phyloP scores from a whole-genome alignment of 2,888 invertebrate genomes.

The Aphidius colemani region DNA sequence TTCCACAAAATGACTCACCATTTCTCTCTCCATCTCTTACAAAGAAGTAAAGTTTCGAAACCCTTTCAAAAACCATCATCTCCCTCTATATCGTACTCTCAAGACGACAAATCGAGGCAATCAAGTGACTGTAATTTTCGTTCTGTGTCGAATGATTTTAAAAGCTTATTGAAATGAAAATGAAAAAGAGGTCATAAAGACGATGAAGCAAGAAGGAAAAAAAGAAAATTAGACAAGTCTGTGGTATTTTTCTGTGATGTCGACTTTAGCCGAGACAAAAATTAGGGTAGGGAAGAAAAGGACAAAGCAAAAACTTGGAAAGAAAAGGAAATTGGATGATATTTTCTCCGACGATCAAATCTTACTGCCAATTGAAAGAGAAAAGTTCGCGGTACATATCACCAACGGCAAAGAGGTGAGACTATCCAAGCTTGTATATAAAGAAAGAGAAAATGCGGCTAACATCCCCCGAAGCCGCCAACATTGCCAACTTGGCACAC shows the following conservation, averaged over 20 bases:
- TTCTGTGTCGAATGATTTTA: no score
- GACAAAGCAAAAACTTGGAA: conserved; percentile 37
- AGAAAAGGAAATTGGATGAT: conserved; percentile 58
- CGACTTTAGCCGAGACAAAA: conserved; percentile 26
- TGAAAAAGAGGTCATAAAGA: not conserved
- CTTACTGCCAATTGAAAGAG: conserved; percentile 58
- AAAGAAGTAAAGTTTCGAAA: not conserved
- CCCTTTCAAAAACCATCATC: conserved; percentile 24
- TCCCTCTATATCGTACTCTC: conserved; percentile 22
- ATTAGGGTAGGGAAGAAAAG: conserved; percentile 11
- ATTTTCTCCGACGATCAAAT: conserved; percentile 58
- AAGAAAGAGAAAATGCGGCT: conserved; percentile 38
- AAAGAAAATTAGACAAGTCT: not conserved
- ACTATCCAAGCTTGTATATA: conserved; percentile 6
- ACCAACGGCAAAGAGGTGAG: conserved; percentile 41
- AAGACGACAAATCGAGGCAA: not conserved
- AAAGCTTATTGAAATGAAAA: conserved; percentile 22
- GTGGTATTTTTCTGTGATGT: conserved; percentile 29
- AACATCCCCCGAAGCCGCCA: conserved; percentile 32
- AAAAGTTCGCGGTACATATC: conserved; percentile 57
- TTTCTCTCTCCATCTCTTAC: conserved; percentile 25
- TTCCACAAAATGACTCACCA: conserved; percentile 37
- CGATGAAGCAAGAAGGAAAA: conserved; percentile 17
- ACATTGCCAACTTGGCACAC: conserved; percentile 33
- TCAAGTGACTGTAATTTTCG: not conserved